phyloP scores from a whole-genome alignment of 2,888 invertebrate species.

The Dasypolia templi region DNA sequence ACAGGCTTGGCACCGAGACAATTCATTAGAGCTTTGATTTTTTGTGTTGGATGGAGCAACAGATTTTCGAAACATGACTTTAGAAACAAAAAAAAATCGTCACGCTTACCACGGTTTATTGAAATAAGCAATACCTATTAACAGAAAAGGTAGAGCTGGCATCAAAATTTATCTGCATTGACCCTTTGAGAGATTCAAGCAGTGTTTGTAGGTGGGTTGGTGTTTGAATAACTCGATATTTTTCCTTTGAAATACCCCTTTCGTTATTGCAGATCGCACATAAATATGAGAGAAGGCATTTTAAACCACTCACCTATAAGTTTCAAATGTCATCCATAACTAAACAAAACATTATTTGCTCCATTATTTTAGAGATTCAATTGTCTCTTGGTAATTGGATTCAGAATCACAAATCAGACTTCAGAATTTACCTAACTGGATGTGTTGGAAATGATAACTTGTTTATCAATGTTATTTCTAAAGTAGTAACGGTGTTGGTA shows the following conservation, averaged over 20 bases:
- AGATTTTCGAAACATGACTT: background rate
- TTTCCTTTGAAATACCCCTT: slow-evolving; percentile 41
- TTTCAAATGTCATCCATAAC: background rate
- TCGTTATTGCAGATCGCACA: slow-evolving; percentile 2
- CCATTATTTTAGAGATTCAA: background rate
- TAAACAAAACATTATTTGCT: background rate
- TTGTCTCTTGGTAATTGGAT: background rate
- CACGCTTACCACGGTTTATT: background rate
- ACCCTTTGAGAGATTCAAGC: background rate
- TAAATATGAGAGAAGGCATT: background rate
- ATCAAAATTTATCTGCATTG: background rate
- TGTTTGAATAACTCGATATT: background rate
- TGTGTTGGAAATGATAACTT: background rate
- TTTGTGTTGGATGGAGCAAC: background rate
- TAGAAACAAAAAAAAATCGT: background rate
- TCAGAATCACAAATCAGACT: background rate
- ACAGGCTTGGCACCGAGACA: background rate
- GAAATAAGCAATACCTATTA: background rate
- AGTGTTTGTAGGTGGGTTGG: background rate
- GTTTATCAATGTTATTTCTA: slow-evolving; percentile 16
- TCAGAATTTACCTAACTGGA: background rate
- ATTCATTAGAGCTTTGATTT: background rate
- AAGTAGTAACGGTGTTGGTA: slow-evolving; percentile 41
- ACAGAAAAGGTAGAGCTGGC: background rate
- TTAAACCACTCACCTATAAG: background rate